phyloP scores from a whole-genome alignment of 2,797 vertebrate genomes.

The Hippocampus kuda region DNA sequence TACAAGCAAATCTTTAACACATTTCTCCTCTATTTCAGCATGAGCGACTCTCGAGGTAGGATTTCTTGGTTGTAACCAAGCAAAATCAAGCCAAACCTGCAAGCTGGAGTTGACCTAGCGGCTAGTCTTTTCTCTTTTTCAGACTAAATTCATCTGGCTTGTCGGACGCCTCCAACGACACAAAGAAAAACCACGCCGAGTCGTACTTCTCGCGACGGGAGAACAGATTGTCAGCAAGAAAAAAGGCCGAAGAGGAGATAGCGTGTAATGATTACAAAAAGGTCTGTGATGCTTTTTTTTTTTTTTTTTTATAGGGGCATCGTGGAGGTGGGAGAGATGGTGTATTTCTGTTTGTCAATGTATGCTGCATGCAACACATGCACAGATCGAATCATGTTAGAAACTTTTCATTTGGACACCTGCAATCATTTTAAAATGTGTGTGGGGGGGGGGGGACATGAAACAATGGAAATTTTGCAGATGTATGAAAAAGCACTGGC shows the following conservation, averaged over 20 bases:
- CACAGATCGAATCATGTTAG: not conserved
- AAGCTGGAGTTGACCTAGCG: not conserved
- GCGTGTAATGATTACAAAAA: slow-evolving; percentile 79
- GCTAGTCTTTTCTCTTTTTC: slow-evolving; percentile 6
- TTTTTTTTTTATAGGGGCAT: not conserved
- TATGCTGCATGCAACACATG: not conserved
- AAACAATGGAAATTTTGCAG: slow-evolving; percentile 46
- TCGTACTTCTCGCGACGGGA: slow-evolving; percentile 73
- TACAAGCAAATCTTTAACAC: not conserved
- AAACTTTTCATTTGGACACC: not conserved
- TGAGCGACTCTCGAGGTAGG: slow-evolving; percentile 78
- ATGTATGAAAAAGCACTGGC: slow-evolving; percentile 82
- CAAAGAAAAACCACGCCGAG: slow-evolving; percentile 63
- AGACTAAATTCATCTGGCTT: slow-evolving; percentile 70
- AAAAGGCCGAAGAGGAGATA: slow-evolving; percentile 70
- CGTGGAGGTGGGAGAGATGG: not conserved
- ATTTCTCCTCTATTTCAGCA: slow-evolving; percentile 64
- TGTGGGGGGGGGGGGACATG: not conserved
- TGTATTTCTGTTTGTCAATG: not conserved
- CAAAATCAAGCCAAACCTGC: not conserved
- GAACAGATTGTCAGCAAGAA: slow-evolving; percentile 72
- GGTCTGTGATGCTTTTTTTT: slow-evolving; percentile 46
- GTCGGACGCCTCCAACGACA: slow-evolving; percentile 61
- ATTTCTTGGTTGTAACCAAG: slow-evolving; percentile 9
- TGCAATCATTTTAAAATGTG: not conserved